Evolutionary conservation across 2,113 vertebrate genomes (phyloP), one percentile per base, ranked within the genome.

Genomic region (Fulmarus glacialis): DNA sequence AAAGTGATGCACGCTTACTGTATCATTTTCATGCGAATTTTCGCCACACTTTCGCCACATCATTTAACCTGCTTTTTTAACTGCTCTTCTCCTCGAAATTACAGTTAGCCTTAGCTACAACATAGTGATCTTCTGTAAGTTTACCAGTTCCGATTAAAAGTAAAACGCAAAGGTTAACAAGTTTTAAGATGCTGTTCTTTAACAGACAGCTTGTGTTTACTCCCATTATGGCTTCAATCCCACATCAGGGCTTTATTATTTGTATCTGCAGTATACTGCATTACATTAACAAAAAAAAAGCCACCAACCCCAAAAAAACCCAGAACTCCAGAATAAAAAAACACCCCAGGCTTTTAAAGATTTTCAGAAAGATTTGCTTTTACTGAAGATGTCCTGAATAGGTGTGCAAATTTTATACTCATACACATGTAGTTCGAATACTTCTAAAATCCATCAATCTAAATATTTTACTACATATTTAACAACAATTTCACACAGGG

Each of bases 381-480:
- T 12, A 21, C 11, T n/a, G 62, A 42, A 45, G 42, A 27, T 0
- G 6, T 5, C 67, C 71, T 9, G 7, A n/a, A 18, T 3, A 50
- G 34, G 11, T 17, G 34, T 5, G 4, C 32, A 50, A 10, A 36
- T 59, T 58, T 34, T 16, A 11, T 1, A n/a, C 16, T 15, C 8
- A 3, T 1, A 42, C 20, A 6, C 1, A 6, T 8, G 4, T 7
- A 32, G 15, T 34, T 60, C 0, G 0, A 75, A 55, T 1, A 26
- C 4, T 11, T 63, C 58, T 36, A 27, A 5, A 85, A 42, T 8
- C 12, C 11, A 48, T 5, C 73, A 10, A 8, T 3, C 42, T 36
- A 53, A 77, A 16, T 10, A 20, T 53, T 90, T 78, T 29, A 23
- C 34, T 59, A 20, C 30, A 2, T 3, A 34, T 59, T 87, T 53